These are phyloP conservation scores for Nipponacmea schrenckii DNA, from an alignment of 2,888 invertebrate species.

Conservation along the genomic window DNA sequence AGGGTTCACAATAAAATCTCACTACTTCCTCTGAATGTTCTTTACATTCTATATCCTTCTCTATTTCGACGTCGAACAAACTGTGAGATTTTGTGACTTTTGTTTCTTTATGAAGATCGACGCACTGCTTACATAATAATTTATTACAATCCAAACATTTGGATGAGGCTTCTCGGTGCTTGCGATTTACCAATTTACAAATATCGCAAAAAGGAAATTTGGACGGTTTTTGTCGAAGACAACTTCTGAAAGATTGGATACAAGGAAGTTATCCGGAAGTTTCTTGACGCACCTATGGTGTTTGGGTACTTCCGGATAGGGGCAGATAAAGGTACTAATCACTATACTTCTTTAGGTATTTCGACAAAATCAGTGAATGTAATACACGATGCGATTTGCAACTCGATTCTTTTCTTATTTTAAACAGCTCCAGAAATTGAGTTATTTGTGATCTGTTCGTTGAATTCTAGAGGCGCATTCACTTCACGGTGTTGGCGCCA, in stretches of 20 bases:
- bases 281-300: conserved; percentile 69
- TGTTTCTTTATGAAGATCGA: conserved; percentile 64
- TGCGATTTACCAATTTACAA: conserved; percentile 65
- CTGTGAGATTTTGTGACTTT: conserved; percentile 67
- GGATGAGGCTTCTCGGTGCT: conserved; percentile 65
- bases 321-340: conserved; percentile 69
- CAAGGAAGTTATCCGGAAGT: conserved; percentile 69
- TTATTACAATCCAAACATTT: conserved; percentile 69
- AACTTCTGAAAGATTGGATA: conserved; percentile 66
- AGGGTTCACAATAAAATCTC: conserved; percentile 68
- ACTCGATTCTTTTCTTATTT: no score
- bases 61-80: conserved; percentile 68
- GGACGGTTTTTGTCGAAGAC: conserved; percentile 63
- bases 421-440: no score
- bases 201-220: conserved; percentile 68
- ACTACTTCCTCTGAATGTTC: conserved; percentile 67
- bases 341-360: conserved; percentile 69
- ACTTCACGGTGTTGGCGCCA: no score
- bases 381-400: conserved; percentile 56
- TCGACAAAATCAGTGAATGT: conserved; percentile 61
- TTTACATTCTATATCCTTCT: conserved; percentile 68
- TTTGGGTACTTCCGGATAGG: conserved; percentile 67
- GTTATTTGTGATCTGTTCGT: no score
- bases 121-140: conserved; percentile 66
- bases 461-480: no score